These are phyloP conservation scores for Eueides isabella DNA, from an alignment of 1,140 invertebrate species.

Conservation along the genomic window DNA sequence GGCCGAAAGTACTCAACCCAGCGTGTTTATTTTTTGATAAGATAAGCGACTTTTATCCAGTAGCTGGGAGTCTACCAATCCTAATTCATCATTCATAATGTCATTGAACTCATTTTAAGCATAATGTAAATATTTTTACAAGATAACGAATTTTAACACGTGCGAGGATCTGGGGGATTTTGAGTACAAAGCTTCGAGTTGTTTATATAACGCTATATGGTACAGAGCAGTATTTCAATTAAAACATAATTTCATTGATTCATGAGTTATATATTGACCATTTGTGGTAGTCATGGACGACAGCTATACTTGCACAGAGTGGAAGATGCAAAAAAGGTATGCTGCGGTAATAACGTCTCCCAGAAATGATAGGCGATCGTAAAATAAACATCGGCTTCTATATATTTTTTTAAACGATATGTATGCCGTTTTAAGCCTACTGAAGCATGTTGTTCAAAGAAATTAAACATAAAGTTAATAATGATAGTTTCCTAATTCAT, in stretches of 20 bases:
- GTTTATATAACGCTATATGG: slow-evolving; percentile 22
- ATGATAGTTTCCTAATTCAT: slow-evolving; percentile 4
- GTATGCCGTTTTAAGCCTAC: neutral
- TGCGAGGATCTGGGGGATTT: slow-evolving; percentile 41
- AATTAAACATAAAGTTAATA: neutral
- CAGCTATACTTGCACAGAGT: too few species aligned
- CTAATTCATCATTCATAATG: slow-evolving; percentile 38
- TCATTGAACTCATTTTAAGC: slow-evolving; percentile 35
- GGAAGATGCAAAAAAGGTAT: too few species aligned
- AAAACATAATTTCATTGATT: slow-evolving; percentile 21
- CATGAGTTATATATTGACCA: slow-evolving; percentile 14
- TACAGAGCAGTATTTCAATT: slow-evolving; percentile 16
- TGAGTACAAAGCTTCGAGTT: slow-evolving; percentile 15
- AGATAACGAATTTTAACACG: slow-evolving; percentile 38
- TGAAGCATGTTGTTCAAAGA: neutral
- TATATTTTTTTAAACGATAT: neutral
- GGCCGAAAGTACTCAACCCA: slow-evolving; percentile 23
- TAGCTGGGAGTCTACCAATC: slow-evolving; percentile 15
- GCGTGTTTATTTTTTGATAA: slow-evolving; percentile 43
- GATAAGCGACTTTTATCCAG: slow-evolving; percentile 30
- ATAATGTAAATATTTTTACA: slow-evolving; percentile 40
- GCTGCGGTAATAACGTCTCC: too few species aligned
- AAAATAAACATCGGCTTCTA: too few species aligned
- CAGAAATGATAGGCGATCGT: too few species aligned
- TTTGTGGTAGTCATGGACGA: neutral